phyloP scores from a whole-genome alignment of 2,113 vertebrate genomes.

The Grantiella picta region DNA sequence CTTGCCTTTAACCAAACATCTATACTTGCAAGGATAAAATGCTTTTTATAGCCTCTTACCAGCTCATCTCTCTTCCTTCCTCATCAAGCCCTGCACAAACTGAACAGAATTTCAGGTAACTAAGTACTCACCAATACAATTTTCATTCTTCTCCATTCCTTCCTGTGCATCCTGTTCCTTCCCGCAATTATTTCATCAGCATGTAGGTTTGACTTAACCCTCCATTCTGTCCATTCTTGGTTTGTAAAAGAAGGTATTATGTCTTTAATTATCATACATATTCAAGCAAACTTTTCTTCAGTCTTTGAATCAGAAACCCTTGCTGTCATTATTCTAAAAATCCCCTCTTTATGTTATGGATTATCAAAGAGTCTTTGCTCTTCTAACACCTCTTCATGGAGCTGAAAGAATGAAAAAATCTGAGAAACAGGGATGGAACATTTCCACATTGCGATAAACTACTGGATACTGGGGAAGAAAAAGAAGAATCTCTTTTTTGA shows the following conservation, averaged over 20 bases:
- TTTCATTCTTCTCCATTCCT: neutral
- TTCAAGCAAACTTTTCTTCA: neutral
- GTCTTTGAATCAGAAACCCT: neutral
- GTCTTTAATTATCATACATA: neutral
- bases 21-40: neutral
- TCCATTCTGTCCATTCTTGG: neutral
- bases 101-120: neutral
- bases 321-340: neutral
- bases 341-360: accelerated
- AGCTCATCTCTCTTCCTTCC: neutral
- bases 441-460: neutral
- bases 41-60: neutral
- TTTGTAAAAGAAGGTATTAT: neutral
- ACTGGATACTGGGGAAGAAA: neutral
- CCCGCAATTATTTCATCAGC: neutral
- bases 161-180: neutral
- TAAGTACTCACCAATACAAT: neutral
- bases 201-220: neutral
- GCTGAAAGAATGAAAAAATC: neutral
- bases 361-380: neutral
- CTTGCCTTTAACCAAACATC: neutral
- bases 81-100: neutral
- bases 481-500: neutral
- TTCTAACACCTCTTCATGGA: neutral
- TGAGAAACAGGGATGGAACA: neutral